phyloP scores from a whole-genome alignment of 2,797 vertebrate genomes.

The Gymnoscopelus microlampas region DNA sequence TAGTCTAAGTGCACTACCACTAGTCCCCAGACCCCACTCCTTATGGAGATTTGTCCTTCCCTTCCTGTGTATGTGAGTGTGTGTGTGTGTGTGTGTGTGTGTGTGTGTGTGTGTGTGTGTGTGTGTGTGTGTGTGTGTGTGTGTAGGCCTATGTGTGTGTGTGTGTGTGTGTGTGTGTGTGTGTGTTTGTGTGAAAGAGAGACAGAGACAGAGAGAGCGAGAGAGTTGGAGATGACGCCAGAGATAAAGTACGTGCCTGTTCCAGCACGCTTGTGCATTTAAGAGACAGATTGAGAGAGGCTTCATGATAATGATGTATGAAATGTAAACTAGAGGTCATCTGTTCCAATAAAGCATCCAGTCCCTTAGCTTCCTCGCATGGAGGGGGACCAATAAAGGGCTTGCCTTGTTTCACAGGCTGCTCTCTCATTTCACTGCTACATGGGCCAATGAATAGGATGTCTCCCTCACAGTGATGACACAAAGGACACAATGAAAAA shows the following conservation, averaged over 20 bases:
- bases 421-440: slow-evolving; percentile 53
- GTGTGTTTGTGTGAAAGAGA: slow-evolving; percentile 2
- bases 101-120: not conserved
- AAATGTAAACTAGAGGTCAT: slow-evolving; percentile 71
- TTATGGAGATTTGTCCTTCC: slow-evolving; percentile 48
- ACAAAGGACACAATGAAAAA: not conserved
- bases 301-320: slow-evolving; percentile 72
- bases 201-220: no score
- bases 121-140: slow-evolving; percentile 12
- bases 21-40: slow-evolving; percentile 51
- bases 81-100: slow-evolving; percentile 2
- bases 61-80: slow-evolving; percentile 5
- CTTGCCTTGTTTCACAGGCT: slow-evolving; percentile 49
- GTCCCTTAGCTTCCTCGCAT: slow-evolving; percentile 50
- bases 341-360: slow-evolving; percentile 68
- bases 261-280: slow-evolving; percentile 28
- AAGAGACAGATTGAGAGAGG: slow-evolving; percentile 56
- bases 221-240: not conserved
- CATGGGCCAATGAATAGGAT: slow-evolving; percentile 30
- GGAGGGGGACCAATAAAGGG: slow-evolving; percentile 68
- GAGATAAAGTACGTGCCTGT: slow-evolving; percentile 33
- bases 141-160: slow-evolving; percentile 7
- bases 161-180: slow-evolving; percentile 44
- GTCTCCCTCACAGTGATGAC: slow-evolving; percentile 31
- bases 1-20: slow-evolving; percentile 69